Evolutionary conservation across 2,888 invertebrate genomes (phyloP), one percentile per base, ranked within the genome.

Genomic region (Sminthurides aquaticus): DNA sequence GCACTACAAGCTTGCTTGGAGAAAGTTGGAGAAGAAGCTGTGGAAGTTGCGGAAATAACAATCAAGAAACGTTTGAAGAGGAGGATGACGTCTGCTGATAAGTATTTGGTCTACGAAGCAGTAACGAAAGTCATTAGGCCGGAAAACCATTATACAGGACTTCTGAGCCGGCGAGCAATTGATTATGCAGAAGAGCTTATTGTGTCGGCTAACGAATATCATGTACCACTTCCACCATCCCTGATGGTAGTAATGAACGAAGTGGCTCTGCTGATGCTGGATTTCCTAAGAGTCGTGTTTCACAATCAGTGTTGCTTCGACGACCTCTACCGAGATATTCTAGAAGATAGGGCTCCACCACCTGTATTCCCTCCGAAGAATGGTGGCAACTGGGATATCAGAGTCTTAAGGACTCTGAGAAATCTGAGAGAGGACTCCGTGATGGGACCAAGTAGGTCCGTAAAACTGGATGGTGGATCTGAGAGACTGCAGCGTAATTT

Each of bases 101-200:
- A 34, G 28, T 24, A 43, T 2, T 22, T 34, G 18, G 20, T 57
- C 11, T 43, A 49, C 8, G 49, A 57, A 1, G 49, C 57, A 1
- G 48, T 62, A 1, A 18, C 49, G 20, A 62, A 49, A 11, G 62
- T 62, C 3, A 5, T 26, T 24, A 27, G 48, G 1, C 48, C 48
- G 27, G 18, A 62, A 2, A 56, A 62, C 48, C 27, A 24, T 27
- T 62, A 26, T 28, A 27, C 56, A 27, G 24, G 48, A 48, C 26
- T 62, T 25, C 56, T 62, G 1, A 25, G 28, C 26, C 26, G 57
- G 8, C 48, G 62, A 24, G 57, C 62, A 11, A 57, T 48, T 18
- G 62, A 62, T 28, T 56, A 62, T 57, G 57, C 57, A 1, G 62
- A 62, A 26, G 62, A 62, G 22, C 26, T 62, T 11, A 62, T 62